Evolutionary conservation across 2,797 vertebrate genomes (phyloP).

Genomic region (Rhabdophis nuchalis): DNA sequence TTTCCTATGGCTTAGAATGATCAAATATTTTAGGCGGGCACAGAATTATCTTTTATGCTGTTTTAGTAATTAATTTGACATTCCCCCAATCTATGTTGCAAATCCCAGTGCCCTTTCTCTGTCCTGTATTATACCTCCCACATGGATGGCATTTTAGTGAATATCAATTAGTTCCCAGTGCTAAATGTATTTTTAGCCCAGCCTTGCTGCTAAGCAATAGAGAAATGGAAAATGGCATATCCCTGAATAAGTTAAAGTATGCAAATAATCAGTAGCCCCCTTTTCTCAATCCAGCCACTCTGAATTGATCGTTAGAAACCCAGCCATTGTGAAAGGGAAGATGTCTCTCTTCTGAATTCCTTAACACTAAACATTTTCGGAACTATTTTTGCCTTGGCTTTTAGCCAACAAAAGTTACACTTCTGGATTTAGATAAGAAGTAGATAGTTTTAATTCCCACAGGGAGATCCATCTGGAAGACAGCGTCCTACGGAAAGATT

Average conservation of each 20-base stretch:
- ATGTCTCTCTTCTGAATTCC: background rate
- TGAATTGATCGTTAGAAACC: background rate
- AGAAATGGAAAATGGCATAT: background rate
- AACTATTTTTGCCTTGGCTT: background rate
- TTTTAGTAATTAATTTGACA: background rate
- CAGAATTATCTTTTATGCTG: background rate
- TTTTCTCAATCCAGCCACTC: background rate
- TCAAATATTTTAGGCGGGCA: background rate
- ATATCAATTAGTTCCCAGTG: background rate
- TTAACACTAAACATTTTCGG: background rate
- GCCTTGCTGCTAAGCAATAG: constrained; percentile 3
- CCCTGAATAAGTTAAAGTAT: background rate
- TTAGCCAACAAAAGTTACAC: background rate
- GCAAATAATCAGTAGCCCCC: background rate
- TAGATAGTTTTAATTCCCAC: background rate
- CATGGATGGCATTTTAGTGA: background rate
- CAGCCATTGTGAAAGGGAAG: background rate
- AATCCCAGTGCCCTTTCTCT: background rate
- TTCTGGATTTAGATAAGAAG: background rate
- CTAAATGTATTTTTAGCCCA: constrained; percentile 20
- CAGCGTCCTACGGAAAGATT: background rate
- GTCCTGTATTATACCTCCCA: background rate
- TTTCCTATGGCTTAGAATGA: background rate
- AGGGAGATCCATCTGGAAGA: background rate
- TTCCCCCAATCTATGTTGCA: background rate